Evolutionary conservation across 1,140 invertebrate species (phyloP), one percentile per base, ranked within the genome.

Genomic region (Aleiodes sp.): DNA sequence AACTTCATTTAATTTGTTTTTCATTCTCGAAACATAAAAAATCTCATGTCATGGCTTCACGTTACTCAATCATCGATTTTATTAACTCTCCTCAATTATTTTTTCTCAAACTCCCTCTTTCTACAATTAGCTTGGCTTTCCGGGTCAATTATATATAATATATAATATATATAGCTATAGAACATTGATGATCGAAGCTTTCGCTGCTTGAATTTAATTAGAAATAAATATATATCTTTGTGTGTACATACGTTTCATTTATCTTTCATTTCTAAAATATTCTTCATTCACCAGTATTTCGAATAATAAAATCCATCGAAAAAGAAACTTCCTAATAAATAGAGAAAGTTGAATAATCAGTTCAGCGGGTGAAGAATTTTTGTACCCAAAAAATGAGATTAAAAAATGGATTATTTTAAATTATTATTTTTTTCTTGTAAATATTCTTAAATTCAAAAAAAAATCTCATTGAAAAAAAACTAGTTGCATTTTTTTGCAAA

Each of bases 211-310:
- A 52, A 52, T 52, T 52, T 21, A 52, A 52, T 52, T 21, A 16
- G 10, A 52, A 52, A 52, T 52, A 52, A 52, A 52, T 52, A 26
- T 52, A 52, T 52, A 52, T 21, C 46, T 52, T 52, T 52, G 46
- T 52, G 46, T 52, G 12, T 52, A 52, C 26, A 43, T 43, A 14
- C n/a, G n/a, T n/a, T n/a, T n/a, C n/a, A 46, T 46, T 46, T 46
- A n/a, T n/a, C n/a, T 4, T 46, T 19, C 41, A 46, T 52, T 52
- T 52, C 26, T 52, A 52, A 2, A 16, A 26, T 52, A 52, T 52
- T 52, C 26, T 52, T 24, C n/a, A n/a, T n/a, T n/a, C n/a, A n/a
- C n/a, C n/a, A n/a, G n/a, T n/a, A n/a, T n/a, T n/a, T n/a, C n/a
- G n/a, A 52, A 4, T 52, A 52, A 52, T n/a, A 52, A 52, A 52